A percentile compares a stretch with the other conserved stretches of the same genome.
Conservation (phyloP, 2,113 vertebrate species). For the Bolborhynchus lineola region DNA sequence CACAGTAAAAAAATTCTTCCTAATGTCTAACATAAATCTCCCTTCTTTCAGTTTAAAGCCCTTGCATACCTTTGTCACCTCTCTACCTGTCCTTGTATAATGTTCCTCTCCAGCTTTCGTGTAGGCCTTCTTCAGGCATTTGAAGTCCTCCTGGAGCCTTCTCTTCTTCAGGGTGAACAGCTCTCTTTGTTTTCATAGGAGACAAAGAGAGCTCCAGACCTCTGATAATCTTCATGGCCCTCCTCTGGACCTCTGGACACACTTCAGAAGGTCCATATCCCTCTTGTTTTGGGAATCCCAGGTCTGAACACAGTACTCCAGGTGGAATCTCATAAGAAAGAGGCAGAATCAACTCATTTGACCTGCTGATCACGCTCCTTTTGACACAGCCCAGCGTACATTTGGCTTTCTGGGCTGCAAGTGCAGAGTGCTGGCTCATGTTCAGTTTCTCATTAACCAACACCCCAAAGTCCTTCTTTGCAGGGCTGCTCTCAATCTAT, state of each 20-base stretch:
- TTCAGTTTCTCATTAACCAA: not conserved
- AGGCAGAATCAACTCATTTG: not conserved
- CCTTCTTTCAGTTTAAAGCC: not conserved
- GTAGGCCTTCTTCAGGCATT: not conserved
- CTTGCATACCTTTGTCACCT: not conserved
- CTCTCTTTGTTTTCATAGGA: not conserved
- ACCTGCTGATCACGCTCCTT: rapidly evolving
- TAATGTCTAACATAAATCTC: too few species aligned
- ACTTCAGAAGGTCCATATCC: rapidly evolving
- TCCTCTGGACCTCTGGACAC: not conserved
- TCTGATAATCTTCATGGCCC: not conserved
- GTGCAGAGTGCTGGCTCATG: not conserved
- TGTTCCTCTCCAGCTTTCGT: not conserved
- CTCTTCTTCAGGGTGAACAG: not conserved
- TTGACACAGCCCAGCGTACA: not conserved
- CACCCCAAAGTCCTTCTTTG: not conserved
- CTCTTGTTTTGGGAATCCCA: not conserved
- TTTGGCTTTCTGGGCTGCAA: not conserved
- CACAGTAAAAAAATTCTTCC: not conserved
- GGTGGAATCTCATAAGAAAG: not conserved
- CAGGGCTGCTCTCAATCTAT: not conserved
- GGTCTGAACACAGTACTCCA: not conserved
- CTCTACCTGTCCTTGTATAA: too few species aligned
- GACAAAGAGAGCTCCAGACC: not conserved
- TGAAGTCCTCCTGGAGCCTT: not conserved